Base-by-base conservation (phyloP, 1,140 invertebrate species). In the Meloidogyne exigua region DNA sequence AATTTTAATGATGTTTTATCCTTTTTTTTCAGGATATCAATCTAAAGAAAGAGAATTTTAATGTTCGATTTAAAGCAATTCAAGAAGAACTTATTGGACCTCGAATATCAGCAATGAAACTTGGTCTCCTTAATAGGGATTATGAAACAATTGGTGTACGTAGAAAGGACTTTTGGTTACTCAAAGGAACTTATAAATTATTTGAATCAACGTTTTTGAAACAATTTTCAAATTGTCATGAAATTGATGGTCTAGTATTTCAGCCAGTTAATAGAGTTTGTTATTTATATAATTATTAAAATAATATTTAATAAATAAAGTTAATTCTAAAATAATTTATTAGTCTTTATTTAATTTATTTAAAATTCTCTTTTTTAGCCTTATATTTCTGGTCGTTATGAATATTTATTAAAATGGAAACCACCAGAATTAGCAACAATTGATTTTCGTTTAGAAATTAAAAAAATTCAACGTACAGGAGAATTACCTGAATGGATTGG, bases 171-270 rank as follows among this genome's bases (percentile, higher is more conserved):
- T 90, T 91, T 81, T 90, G 85, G 84, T 92, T 93, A 68, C 88
- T 97, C 0, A 90, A 89, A 0, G 90, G 91, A 81, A 89, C 89
- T 18, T 89, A 91, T 13, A 91, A 90, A 85, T 88, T 98, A 21
- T 89, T 98, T 18, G 91, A 92, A 72, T 92, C 93, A 67, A 94
- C 94, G 85, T 98, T 99, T 88, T 90, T 92, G 0, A 91, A 91
- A 78, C 91, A 92, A 68, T 88, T 99, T 1, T 90, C 49, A n/a
- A 65, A 42, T 26, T 73, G 91, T 25, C 97, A 99, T 86, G 95
- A 98, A 88, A 95, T 96, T 0, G 97, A 99, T 88, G 97, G 97
- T 65, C 89, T 99, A 0, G 95, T 99, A 83, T 99, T 98, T 88
- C 96, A 99, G 88, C 97, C 97, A 0, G 91, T 92, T 0, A 90